These are phyloP conservation scores for Sporophila hypoxantha DNA, from an alignment of 2,113 vertebrate genomes.

Conservation along the genomic window DNA sequence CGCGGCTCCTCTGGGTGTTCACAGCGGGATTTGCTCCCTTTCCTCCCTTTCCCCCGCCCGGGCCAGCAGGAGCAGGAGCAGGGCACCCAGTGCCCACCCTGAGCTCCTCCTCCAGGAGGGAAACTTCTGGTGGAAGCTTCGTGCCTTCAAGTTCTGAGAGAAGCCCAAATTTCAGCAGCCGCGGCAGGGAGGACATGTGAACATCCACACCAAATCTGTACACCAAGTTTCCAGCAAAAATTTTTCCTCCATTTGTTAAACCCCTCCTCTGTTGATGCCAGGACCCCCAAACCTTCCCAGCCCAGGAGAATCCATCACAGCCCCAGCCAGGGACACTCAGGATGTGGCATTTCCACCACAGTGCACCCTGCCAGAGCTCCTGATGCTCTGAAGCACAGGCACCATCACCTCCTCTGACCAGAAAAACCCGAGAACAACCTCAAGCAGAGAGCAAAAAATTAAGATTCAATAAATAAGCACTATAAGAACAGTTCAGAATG, in stretches of 20 bases:
- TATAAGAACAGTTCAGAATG: background rate
- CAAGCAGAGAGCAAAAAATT: accelerated
- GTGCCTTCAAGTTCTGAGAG: background rate
- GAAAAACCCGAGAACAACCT: background rate
- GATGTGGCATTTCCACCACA: accelerated
- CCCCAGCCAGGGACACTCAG: accelerated
- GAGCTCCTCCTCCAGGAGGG: accelerated
- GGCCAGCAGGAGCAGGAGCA: background rate
- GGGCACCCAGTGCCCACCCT: background rate
- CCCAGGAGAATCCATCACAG: background rate
- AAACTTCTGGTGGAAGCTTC: background rate
- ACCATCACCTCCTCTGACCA: background rate
- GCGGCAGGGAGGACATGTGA: background rate
- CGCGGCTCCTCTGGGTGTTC: too few relatives aligned
- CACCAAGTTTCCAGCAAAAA: background rate
- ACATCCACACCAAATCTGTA: background rate
- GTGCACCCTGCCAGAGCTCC: background rate
- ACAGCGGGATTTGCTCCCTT: too few relatives aligned
- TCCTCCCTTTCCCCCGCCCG: too few relatives aligned
- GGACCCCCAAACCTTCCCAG: background rate
- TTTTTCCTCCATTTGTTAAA: accelerated
- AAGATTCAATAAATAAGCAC: accelerated
- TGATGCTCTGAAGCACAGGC: accelerated
- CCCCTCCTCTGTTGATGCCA: background rate
- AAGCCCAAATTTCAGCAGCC: background rate